Base-by-base conservation (phyloP, 2,113 vertebrate species). In the Rhinolophus ferrumequinum region DNA sequence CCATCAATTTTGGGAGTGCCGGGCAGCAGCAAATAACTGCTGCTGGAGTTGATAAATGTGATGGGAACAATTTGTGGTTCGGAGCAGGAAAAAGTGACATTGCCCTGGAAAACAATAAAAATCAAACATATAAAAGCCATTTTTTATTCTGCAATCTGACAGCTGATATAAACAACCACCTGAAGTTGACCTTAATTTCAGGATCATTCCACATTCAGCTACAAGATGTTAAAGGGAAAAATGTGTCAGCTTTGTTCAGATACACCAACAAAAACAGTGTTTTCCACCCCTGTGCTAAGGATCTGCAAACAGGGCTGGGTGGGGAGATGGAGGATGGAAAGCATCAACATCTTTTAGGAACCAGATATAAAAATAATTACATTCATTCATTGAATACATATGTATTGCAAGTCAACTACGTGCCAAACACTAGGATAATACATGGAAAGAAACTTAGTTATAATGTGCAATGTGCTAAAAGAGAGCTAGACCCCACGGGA, bases 51-150 rank as follows among this genome's bases (percentile, higher is more conserved):
- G 95, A 99, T 94, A 91, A 99, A 99, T 81, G 99, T 99, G 98
- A 99, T 99, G 38, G 99, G 99, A 86, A 99, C 99, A 92, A 99
- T 99, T 95, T 99, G 99, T 95, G 99, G 98, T 97, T 99, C 99
- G 0, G 99, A 99, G 97, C 99, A 99, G 47, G 99, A 99, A 99
- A 99, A 99, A 82, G 99, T 99, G 98, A 99, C 99, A 0, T 99
- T 99, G 62, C 99, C 99, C 99, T 99, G 98, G 15, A 98, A 98
- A 98, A 97, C 81, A 98, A 98, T 77, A 93, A 91, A 97, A 98
- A 89, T 54, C 38, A 98, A 97, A 97, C 24, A 79, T 58, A 95
- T 95, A 91, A 98, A 96, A 83, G 66, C 19, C 33, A 58, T 66
- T 76, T 95, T 62, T 64, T 92, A 95, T 96, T 95, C 91, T 41